Evolutionary conservation across 92 coral and sea anemone species (phyloP), one percentile per base, ranked within the genome.

Genomic region (Epizoanthus rinbou): DNA sequence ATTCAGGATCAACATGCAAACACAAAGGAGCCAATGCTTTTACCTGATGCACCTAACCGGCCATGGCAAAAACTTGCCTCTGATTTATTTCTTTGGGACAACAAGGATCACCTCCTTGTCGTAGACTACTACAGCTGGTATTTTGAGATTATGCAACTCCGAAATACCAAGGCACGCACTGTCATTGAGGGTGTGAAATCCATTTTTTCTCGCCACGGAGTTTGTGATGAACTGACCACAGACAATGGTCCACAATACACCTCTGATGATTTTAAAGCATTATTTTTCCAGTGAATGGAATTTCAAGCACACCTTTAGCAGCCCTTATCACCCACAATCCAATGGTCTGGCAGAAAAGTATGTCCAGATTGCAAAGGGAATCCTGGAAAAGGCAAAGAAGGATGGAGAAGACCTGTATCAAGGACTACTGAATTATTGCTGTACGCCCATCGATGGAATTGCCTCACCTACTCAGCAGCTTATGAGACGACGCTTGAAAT

Each of bases 191-290:
- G 22, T 52, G 63, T 58, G 22, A 39, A 53, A 68, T 56, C 82
- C 17, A n/a, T 54, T 5, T 58, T 76, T 3, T 66, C 82, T 2
- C 35, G 82, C 17, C 47, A 53, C 23, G 66, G 82, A 54, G 6
- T 76, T 8, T 54, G 68, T 10, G 82, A 76, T 4, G 68, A 76
- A 24, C 28, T 76, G 15, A 45, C 63, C 22, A 53, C 82, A 8
- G 82, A 76, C 60, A 76, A 52, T 58, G 82, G 82, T 0, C 82
- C 71, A 22, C 82, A 76, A 33, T 76, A 76, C 35, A 68, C 68
- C 17, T 76, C 69, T 19, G n/a, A 4, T 3, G 82, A 76, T 14
- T 76, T 76, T n/a, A 0, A 56, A 47, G 45, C 25, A 11, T 76
- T 76, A n/a, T n/a, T n/a, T n/a, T n/a, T n/a, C n/a, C n/a, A n/a